Evolutionary conservation across 2,888 invertebrate species (phyloP).

Genomic region (Tanytarsus gracilentus): DNA sequence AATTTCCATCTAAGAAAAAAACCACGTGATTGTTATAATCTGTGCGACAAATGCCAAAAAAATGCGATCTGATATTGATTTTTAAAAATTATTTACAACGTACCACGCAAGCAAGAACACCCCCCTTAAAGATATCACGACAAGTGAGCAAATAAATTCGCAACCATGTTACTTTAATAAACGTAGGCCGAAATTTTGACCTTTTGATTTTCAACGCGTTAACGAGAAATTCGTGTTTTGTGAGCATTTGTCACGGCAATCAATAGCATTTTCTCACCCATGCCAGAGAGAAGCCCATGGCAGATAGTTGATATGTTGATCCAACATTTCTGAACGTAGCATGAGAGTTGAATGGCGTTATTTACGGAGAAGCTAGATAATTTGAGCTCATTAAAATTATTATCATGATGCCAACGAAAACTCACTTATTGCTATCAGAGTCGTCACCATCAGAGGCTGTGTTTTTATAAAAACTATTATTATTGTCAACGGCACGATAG

Average conservation of each 20-base stretch:
- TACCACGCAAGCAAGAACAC: no score
- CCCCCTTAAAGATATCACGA: no score
- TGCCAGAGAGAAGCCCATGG: conserved; percentile 49
- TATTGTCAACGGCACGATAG: conserved; percentile 42
- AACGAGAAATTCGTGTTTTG: neutral
- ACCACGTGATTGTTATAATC: no score
- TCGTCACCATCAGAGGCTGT: conserved; percentile 38
- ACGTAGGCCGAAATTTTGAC: no score
- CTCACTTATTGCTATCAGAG: conserved; percentile 33
- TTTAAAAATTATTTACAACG: no score
- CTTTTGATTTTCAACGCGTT: no score
- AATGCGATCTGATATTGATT: no score
- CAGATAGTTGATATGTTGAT: conserved; percentile 48
- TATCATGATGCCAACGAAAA: neutral
- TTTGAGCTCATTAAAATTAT: neutral
- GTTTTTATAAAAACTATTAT: conserved; percentile 41
- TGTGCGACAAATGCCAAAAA: no score
- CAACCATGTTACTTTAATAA: neutral
- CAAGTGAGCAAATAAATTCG: neutral
- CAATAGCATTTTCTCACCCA: conserved; percentile 34
- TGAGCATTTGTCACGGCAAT: neutral
- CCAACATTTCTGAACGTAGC: conserved; percentile 48
- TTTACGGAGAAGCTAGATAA: conserved; percentile 33
- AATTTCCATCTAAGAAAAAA: no score
- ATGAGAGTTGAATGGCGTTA: conserved; percentile 41